Base-by-base conservation (phyloP, 2,888 invertebrate species). In the Sympetrum striolatum region DNA sequence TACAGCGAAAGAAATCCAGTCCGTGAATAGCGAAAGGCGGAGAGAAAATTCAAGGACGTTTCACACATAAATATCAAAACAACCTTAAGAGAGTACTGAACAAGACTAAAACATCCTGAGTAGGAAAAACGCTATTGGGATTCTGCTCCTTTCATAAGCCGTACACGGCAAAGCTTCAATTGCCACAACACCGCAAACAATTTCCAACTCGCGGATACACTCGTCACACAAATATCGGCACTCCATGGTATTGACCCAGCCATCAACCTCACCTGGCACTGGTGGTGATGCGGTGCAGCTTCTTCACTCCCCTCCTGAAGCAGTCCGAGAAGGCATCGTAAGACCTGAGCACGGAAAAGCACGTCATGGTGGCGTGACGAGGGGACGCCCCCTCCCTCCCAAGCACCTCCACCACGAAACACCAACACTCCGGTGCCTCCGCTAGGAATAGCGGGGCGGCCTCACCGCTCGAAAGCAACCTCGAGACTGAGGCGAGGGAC, bases 281-380 rank as follows among this genome's bases (percentile, higher is more conserved):
- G 35, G 39, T 60, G 22, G 90, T 90, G 58, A 73, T 73, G 0
- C 90, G 58, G 37, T 90, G 90, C 39, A 90, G 90, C 25, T 60
- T 90, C 35, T 90, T 90, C 37, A 90, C 90, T 60, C 90, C 90
- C 4, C 90, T 58, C n/a, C 90, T 31, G 35, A 90, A 90, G 35
- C 90, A 64, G 8, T 90, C 90, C 25, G 73, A 60, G 18, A 90
- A 53, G 15, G 90, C 60, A 44, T 60, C 73, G 60, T 64, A 64
- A 25, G 64, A 64, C 73, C 90, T 35, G 15, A 90, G 90, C 53
- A 90, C 64, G 60, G 90, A 90, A 58, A 90, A 90, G 60, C 90
- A 90, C 60, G 90, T 90, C 90, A 90, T 90, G 37, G 39, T 64
- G 48, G 18, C 31, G 35, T 18, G 10, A 1, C 35, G 18, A 80